A percentile compares a stretch with the other conserved stretches of the same genome.
These are phyloP conservation scores for Ariolimax columbianus DNA, from an alignment of 2,888 invertebrate genomes.

Conservation along the genomic window DNA sequence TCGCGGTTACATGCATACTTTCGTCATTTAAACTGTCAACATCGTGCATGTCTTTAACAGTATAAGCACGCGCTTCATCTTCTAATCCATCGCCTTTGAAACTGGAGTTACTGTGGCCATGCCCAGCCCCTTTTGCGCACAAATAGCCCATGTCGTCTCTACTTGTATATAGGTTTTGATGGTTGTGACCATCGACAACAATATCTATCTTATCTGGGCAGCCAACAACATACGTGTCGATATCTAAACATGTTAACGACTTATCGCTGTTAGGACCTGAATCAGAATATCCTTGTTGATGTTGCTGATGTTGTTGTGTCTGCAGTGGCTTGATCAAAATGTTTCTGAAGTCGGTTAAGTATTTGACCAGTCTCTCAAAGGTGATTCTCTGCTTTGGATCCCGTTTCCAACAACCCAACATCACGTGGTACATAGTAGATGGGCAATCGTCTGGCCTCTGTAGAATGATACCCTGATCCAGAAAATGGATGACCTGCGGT, in stretches of 20 bases:
- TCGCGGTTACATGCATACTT: no score
- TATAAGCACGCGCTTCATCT: background rate
- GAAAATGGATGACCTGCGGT: constrained; percentile 80
- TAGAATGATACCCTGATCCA: constrained; percentile 88
- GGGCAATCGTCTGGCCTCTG: constrained; percentile 85
- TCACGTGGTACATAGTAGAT: constrained; percentile 76
- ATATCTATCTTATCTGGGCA: background rate
- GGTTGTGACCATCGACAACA: background rate
- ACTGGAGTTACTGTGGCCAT: background rate
- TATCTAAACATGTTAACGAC: background rate
- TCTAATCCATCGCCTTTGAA: background rate
- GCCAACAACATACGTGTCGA: background rate
- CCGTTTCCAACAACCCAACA: constrained; percentile 81
- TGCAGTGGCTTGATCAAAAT: constrained; percentile 52
- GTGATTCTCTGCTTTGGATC: constrained; percentile 88
- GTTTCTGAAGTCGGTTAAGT: constrained; percentile 71
- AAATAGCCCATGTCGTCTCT: background rate
- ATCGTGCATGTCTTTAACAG: background rate
- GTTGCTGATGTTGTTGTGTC: background rate
- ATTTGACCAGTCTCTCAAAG: constrained; percentile 80
- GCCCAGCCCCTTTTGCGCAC: background rate
- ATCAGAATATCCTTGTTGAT: background rate
- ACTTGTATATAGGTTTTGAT: background rate
- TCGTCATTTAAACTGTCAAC: background rate
- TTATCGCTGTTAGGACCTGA: background rate